phyloP scores from a whole-genome alignment of 1,140 invertebrate genomes.

The Mylabris phalerata region DNA sequence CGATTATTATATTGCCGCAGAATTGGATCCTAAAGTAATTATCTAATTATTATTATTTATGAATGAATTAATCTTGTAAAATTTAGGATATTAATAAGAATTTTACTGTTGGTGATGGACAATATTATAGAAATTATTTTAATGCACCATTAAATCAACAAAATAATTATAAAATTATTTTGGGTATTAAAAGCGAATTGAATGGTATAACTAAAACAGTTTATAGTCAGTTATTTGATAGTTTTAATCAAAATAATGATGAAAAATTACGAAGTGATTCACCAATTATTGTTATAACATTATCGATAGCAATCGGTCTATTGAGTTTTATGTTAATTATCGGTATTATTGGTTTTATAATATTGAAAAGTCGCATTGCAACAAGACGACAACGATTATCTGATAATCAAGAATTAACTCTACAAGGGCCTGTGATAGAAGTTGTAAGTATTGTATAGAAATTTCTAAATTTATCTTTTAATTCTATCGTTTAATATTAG shows the following conservation, averaged over 20 bases:
- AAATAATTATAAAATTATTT: slow-evolving; percentile 60
- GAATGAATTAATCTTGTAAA: not conserved
- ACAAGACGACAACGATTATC: slow-evolving; percentile 47
- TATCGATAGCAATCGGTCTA: slow-evolving; percentile 56
- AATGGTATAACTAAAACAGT: slow-evolving; percentile 55
- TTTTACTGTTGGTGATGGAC: slow-evolving; percentile 73
- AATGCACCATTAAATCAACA: slow-evolving; percentile 68
- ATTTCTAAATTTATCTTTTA: no score
- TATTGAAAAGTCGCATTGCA: slow-evolving; percentile 49
- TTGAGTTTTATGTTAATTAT: slow-evolving; percentile 51
- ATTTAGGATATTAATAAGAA: slow-evolving; percentile 48
- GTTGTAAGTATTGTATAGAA: slow-evolving; percentile 38
- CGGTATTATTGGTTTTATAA: slow-evolving; percentile 54
- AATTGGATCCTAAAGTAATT: slow-evolving; percentile 52
- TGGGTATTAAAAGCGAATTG: slow-evolving; percentile 64
- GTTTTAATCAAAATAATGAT: not conserved
- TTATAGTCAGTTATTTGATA: slow-evolving; percentile 55
- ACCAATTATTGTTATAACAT: slow-evolving; percentile 41
- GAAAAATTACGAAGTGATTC: slow-evolving; percentile 16
- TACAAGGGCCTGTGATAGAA: slow-evolving; percentile 59
- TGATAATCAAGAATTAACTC: slow-evolving; percentile 59
- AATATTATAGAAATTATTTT: slow-evolving; percentile 65
- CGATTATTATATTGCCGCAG: slow-evolving; percentile 74
- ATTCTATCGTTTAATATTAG: no score
- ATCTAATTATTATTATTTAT: slow-evolving; percentile 13